Conservation (phyloP, 2,113 vertebrate species). For the Macrotis lagotis region DNA sequence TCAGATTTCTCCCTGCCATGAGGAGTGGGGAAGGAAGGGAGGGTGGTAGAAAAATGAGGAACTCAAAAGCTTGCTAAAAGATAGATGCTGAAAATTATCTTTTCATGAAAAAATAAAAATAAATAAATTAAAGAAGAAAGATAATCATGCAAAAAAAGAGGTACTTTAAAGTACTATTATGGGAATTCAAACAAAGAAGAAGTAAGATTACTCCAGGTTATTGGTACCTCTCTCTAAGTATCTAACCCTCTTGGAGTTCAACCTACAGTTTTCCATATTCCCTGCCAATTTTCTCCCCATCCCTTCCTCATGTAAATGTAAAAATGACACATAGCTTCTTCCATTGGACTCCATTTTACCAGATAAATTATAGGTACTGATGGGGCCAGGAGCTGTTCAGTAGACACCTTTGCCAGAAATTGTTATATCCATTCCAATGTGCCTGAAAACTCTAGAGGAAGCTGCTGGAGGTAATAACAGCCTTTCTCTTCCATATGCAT, state of each 20-base stretch:
- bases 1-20: too few relatives aligned
- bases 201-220: neutral
- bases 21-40: too few relatives aligned
- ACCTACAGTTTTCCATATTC: neutral
- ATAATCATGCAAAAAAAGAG: neutral
- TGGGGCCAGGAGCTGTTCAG: neutral
- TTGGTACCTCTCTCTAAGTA: neutral
- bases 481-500: neutral
- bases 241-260: neutral
- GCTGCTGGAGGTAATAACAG: neutral
- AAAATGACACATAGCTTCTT: neutral
- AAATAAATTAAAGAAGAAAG: too few relatives aligned
- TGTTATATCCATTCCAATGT: neutral
- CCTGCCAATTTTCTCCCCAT: neutral
- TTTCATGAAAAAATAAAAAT: too few relatives aligned
- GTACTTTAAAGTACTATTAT: neutral
- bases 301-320: neutral
- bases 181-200: neutral
- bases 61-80: too few relatives aligned
- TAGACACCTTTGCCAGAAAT: neutral
- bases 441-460: neutral
- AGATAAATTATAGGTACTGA: neutral
- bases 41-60: too few relatives aligned
- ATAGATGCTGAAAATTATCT: too few relatives aligned
- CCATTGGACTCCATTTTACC: neutral